Base-by-base conservation (phyloP, 2,888 invertebrate genomes). In the Caenorhabditis sulstoni region DNA sequence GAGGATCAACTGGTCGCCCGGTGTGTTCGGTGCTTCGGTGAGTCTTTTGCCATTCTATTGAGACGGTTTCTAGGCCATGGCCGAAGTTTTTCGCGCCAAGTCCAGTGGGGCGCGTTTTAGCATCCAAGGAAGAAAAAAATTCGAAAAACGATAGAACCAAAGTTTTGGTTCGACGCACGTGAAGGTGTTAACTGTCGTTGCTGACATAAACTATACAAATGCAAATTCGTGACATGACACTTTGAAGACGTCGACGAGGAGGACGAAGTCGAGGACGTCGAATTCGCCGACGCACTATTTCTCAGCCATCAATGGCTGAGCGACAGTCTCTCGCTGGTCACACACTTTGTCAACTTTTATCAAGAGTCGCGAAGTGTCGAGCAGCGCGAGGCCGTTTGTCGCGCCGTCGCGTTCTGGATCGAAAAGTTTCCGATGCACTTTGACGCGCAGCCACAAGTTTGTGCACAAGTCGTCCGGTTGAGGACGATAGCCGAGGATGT, bases 371-470 rank as follows among this genome's bases (percentile, higher is more conserved):
- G 71, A 57, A 81, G 71, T 45, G 67, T 64, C 4, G 58, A 47
- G 50, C 53, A 64, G 49, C 76, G 82, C 23, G 71, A 62, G 53
- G 79, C 80, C 1, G 83, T 89, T 1, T 88, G 90, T 76, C 73
- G 71, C 22, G 87, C 89, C 1, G 87, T 79, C 85, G 92, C 92
- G 83, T 92, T 91, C 85, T 93, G 93, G 93, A 92, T 93, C 62
- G 88, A 89, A 45, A 90, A 90, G 61, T 93, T 91, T 85, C 93
- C 93, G 1, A 90, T 92, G 84, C 92, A 93, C 86, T 93, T 93
- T 90, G 92, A 92, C 86, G 90, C 92, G 78, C 92, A 92, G 83
- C 84, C 90, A 18, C 88, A 90, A 68, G 90, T 93, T 58, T 89
- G 91, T 64, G 85, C 81, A 12, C 76, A 81, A 58, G 74, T 79